phyloP scores from a whole-genome alignment of 2,797 vertebrate species.

The Sylvia borin region DNA sequence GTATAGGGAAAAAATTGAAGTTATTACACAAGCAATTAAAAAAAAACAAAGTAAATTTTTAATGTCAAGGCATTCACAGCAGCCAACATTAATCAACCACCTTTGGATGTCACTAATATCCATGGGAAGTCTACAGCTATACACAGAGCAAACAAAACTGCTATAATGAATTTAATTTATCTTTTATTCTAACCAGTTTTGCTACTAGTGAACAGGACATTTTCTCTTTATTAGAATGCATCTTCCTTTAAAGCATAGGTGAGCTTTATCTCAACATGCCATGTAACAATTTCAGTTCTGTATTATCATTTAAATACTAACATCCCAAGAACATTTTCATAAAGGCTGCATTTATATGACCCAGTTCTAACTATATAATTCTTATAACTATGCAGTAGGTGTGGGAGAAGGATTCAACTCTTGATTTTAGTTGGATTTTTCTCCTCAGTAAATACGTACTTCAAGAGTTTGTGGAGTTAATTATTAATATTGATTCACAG shows the following conservation, averaged over 20 bases:
- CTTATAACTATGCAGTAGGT: not conserved
- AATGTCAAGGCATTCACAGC: not conserved
- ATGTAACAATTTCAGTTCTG: not conserved
- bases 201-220: not conserved
- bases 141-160: not conserved
- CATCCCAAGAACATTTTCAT: not conserved
- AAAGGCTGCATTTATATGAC: not conserved
- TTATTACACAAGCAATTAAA: not conserved
- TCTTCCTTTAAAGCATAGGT: not conserved
- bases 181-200: not conserved
- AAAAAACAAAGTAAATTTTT: not conserved
- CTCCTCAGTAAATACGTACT: not conserved
- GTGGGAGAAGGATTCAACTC: not conserved
- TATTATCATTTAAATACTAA: not conserved
- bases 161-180: not conserved
- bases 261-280: not conserved
- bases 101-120: not conserved
- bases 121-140: not conserved
- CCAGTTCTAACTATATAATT: not conserved
- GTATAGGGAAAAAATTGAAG: not conserved
- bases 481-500: not conserved
- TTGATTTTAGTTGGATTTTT: conserved; percentile 27
- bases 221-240: not conserved
- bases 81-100: not conserved
- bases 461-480: not conserved